Evolutionary conservation across 2,888 invertebrate species (phyloP).

Genomic region (Criorhina ranunculi): DNA sequence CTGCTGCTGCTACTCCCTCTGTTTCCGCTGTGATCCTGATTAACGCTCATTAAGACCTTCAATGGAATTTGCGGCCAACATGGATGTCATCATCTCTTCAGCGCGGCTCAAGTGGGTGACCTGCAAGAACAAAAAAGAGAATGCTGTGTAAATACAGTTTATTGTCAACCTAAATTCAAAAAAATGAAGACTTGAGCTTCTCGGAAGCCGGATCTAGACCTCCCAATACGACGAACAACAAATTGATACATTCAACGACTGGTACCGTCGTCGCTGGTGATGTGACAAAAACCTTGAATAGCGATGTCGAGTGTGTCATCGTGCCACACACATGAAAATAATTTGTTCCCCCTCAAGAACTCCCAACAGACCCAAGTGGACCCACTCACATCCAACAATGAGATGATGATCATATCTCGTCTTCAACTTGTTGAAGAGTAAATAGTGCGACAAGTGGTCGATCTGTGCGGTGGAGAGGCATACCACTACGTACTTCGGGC

Average conservation of each 20-base stretch:
- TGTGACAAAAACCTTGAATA: conserved; percentile 72
- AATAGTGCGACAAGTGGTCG: conserved; percentile 75
- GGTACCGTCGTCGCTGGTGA: conserved; percentile 27
- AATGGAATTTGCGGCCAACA: conserved; percentile 55
- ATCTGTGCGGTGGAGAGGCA: conserved; percentile 16
- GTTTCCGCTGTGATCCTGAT: conserved; percentile 76
- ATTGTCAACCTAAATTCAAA: conserved; percentile 12
- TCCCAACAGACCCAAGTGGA: conserved; percentile 38
- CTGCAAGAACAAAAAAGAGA: conserved; percentile 55
- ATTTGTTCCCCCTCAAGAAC: conserved; percentile 29
- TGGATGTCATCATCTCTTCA: conserved; percentile 66
- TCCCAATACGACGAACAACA: conserved; percentile 55
- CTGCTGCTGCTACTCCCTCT: conserved; percentile 77
- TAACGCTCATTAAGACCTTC: conserved; percentile 76
- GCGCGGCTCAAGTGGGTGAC: conserved; percentile 60
- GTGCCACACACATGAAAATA: conserved; percentile 54
- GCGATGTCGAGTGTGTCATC: conserved; percentile 65
- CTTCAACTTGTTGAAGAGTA: conserved; percentile 71
- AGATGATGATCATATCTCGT: conserved; percentile 73
- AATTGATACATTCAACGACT: conserved; percentile 40
- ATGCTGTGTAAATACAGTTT: conserved; percentile 51
- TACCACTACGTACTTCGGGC: conserved; percentile 22
- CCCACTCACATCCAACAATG: conserved; percentile 72
- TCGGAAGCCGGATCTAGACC: conserved; percentile 66
- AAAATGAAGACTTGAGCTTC: conserved; percentile 31